phyloP scores from a whole-genome alignment of 2,888 invertebrate genomes.

The Diarsia brunnea region DNA sequence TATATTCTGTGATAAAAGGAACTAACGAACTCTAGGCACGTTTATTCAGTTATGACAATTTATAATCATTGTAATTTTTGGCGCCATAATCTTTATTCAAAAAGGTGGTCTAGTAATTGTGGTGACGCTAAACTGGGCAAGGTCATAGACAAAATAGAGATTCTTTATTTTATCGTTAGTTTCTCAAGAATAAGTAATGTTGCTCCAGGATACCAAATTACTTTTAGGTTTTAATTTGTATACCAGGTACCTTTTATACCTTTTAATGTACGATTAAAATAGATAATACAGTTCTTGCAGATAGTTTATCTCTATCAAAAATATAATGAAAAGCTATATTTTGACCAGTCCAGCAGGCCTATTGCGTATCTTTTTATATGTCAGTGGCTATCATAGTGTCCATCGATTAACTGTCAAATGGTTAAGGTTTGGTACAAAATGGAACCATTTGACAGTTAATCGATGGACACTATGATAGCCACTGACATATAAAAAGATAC shows the following conservation, averaged over 20 bases:
- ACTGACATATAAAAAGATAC: too few relatives aligned
- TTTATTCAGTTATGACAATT: not conserved
- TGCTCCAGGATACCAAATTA: conserved; percentile 11
- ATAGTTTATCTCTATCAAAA: not conserved
- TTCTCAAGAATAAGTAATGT: conserved; percentile 25
- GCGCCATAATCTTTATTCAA: not conserved
- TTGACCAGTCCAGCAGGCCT: too few relatives aligned
- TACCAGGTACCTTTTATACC: too few relatives aligned
- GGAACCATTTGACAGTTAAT: too few relatives aligned
- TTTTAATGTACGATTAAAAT: not conserved
- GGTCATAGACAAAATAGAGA: not conserved
- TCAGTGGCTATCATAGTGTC: too few relatives aligned
- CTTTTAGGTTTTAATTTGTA: not conserved
- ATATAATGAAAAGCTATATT: too few relatives aligned
- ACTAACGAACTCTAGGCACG: conserved; percentile 10
- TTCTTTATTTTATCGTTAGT: conserved; percentile 12
- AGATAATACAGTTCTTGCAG: not conserved
- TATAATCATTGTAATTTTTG: not conserved
- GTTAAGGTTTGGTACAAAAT: too few relatives aligned
- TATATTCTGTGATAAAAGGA: conserved; percentile 66
- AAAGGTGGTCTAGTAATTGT: conserved; percentile 6
- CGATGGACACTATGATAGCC: too few relatives aligned
- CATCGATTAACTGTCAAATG: too few relatives aligned
- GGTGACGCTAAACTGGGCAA: not conserved
- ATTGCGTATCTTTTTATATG: too few relatives aligned